Base-by-base conservation (phyloP, 1,140 invertebrate genomes). In the Drosophila tristis region DNA sequence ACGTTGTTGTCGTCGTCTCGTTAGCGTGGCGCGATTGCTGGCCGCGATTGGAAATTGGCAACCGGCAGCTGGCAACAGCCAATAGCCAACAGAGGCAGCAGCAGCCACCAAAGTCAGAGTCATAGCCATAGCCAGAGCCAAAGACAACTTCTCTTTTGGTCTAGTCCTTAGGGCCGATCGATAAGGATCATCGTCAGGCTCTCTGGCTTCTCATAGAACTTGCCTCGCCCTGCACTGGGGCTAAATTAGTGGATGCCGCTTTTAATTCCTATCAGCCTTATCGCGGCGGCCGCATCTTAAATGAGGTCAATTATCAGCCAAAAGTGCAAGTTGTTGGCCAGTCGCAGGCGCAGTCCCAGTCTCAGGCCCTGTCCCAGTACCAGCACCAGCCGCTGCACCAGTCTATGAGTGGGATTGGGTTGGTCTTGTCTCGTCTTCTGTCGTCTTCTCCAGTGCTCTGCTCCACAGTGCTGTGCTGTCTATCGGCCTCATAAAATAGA, bases 201-300 rank as follows among this genome's bases (percentile, higher is more conserved):
- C 16, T 65, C 39, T 50, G 60, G 51, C 45, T 42, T 26, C 48
- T 11, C 31, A 47, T 49, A 16, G 64, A 58, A 70, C 16, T 51
- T 42, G 57, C 35, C 55, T 45, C 25, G 65, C 62, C 72, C 57
- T 43, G 23, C 44, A 31, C 63, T 15, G 42, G 49, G 53, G 53
- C 84, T 87, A 87, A 89, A 89, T 87, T 87, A 87, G 79, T 87
- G 84, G 84, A 89, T 82, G 84, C 84, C 78, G 82, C 82, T 89
- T 89, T 87, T 87, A 87, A 87, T 87, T 87, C 84, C 79, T 82
- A 82, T 78, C 84, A 45, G 65, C 39, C 74, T 89, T 87, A 87
- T 87, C 82, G 65, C 62, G 47, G 47, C 71, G 49, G 53, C 64
- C 71, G 50, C 82, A 87, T 89, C 82, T 87, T 82, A 87, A 87